Conservation (phyloP, 2,113 vertebrate species). For the Sminthopsis crassicaudata region DNA sequence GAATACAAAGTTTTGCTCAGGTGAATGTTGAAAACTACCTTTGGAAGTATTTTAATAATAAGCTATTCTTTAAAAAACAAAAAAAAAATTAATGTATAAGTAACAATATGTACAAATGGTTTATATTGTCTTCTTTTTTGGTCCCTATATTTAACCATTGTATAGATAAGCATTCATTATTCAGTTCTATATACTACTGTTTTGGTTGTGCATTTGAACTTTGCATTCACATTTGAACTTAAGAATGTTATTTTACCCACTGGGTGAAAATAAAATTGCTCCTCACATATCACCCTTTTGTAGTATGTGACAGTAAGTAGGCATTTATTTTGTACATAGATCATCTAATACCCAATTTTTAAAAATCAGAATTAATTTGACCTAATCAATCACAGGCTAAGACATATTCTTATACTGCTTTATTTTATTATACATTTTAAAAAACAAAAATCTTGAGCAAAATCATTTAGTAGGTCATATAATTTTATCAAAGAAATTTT, state of each 20-base stretch:
- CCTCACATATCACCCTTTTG: neutral
- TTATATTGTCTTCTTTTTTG: neutral
- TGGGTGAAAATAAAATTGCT: constrained; percentile 22
- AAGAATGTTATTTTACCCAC: neutral
- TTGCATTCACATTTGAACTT: neutral
- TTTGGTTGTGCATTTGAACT: constrained; percentile 4
- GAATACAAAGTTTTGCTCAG: no score
- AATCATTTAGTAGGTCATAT: neutral
- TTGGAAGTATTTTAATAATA: no score
- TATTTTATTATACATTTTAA: neutral
- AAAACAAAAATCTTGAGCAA: neutral
- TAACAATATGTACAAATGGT: neutral
- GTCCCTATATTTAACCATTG: neutral
- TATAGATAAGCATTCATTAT: neutral
- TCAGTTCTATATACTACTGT: neutral
- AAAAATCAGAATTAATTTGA: constrained; percentile 37
- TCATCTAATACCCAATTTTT: neutral
- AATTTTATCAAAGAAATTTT: constrained; percentile 9
- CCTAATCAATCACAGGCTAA: neutral
- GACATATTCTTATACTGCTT: neutral
- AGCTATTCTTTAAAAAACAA: no score
- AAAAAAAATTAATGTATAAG: no score
- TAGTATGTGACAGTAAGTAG: constrained; percentile 13
- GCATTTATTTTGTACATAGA: constrained; percentile 4
- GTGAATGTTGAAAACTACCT: no score